A percentile compares a stretch with the other conserved stretches of the same genome.
Conservation (phyloP, 2,797 vertebrate genomes). For the Avahi laniger region DNA sequence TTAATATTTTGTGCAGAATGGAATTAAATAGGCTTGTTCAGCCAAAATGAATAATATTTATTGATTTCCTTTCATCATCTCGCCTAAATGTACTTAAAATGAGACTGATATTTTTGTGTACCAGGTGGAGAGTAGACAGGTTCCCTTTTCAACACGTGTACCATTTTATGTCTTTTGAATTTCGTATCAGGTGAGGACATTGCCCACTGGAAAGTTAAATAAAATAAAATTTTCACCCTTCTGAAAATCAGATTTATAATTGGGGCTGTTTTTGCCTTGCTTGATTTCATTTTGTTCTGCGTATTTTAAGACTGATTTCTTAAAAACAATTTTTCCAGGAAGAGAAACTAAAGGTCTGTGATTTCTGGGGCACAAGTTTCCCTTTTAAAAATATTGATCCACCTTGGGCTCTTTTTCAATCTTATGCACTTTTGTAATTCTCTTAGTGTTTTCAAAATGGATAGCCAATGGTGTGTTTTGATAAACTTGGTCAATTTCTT, state of each 20-base stretch:
- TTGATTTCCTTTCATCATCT: not conserved
- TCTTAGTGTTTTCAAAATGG: not conserved
- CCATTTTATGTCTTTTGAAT: not conserved
- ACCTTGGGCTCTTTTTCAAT: not conserved
- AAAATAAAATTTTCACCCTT: not conserved
- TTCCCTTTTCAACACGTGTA: not conserved
- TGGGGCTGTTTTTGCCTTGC: not conserved
- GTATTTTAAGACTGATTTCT: not conserved
- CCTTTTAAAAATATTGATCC: not conserved
- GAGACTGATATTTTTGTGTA: not conserved
- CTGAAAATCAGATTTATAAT: constrained; percentile 4
- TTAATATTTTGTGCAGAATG: constrained; percentile 39
- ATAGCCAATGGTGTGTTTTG: not conserved
- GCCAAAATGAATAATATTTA: constrained; percentile 22
- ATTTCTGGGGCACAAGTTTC: not conserved
- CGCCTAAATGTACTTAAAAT: not conserved
- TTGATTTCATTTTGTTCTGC: constrained; percentile 48
- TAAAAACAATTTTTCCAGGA: not conserved
- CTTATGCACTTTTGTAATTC: not conserved
- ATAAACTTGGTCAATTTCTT: not conserved
- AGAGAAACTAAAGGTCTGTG: not conserved
- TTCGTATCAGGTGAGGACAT: not conserved
- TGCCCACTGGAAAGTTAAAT: not conserved
- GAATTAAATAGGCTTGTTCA: constrained; percentile 15
- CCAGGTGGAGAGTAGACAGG: not conserved